Evolutionary conservation across 1,140 invertebrate species (phyloP).

Genomic region (Cyclargus thomasi): DNA sequence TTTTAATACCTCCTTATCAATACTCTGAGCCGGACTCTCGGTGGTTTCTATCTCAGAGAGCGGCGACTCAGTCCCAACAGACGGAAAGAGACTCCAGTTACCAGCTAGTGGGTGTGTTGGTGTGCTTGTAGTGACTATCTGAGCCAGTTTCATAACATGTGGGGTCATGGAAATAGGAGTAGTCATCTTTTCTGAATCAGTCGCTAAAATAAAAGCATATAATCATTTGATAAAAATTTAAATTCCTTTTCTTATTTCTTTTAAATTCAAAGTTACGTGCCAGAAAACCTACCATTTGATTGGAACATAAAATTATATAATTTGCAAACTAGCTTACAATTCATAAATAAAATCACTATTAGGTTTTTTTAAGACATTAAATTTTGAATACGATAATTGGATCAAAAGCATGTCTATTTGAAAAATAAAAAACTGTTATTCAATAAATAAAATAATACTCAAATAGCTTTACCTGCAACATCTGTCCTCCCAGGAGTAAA

Average conservation of each 20-base stretch:
- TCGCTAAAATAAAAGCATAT: background rate
- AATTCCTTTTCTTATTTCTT: no score
- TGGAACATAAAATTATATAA: no score
- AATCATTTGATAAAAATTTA: background rate
- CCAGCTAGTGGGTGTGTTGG: slow-evolving; percentile 53
- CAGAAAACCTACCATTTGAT: no score
- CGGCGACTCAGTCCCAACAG: slow-evolving; percentile 61
- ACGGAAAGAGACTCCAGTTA: slow-evolving; percentile 62
- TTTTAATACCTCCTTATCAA: slow-evolving; percentile 46
- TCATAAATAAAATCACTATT: no score
- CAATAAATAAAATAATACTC: background rate
- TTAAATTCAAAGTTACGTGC: no score
- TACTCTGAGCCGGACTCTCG: slow-evolving; percentile 54
- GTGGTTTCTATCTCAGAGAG: slow-evolving; percentile 67
- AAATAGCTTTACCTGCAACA: background rate
- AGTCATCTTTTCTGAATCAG: slow-evolving; percentile 37
- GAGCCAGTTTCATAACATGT: slow-evolving; percentile 41
- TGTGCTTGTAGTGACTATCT: slow-evolving; percentile 63
- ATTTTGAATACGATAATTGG: no score
- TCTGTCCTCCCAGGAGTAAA: slow-evolving; percentile 43
- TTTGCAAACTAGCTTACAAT: no score
- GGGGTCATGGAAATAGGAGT: slow-evolving; percentile 53
- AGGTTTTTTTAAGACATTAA: no score
- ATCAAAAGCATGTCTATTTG: no score
- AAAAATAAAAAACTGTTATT: no score